phyloP scores from a whole-genome alignment of 1,140 invertebrate genomes.

The Formica exsecta region DNA sequence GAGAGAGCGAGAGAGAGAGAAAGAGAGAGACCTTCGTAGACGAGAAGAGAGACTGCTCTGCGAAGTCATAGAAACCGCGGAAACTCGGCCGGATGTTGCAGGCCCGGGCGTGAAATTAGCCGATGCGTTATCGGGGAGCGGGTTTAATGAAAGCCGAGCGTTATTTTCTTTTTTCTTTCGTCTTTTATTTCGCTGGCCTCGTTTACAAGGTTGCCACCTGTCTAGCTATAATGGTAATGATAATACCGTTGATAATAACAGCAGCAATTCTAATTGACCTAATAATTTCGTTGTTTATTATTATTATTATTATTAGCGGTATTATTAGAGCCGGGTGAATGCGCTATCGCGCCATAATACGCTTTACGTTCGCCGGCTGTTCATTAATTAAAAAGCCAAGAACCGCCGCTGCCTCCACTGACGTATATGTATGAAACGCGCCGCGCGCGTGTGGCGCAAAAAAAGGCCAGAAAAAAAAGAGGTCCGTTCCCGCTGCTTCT shows the following conservation, averaged over 20 bases:
- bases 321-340: conserved; percentile 41
- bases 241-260: conserved; percentile 40
- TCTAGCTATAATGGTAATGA: conserved; percentile 16
- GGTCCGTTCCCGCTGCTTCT: conserved; percentile 23
- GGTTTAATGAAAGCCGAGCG: conserved; percentile 68
- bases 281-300: conserved; percentile 42
- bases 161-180: neutral
- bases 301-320: conserved; percentile 60
- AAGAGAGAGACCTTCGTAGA: neutral
- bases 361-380: conserved; percentile 74
- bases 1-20: neutral
- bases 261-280: conserved; percentile 38
- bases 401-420: conserved; percentile 45
- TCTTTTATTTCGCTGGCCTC: conserved; percentile 28
- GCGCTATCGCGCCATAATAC: neutral
- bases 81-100: conserved; percentile 39
- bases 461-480: neutral
- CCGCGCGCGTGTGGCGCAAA: conserved; percentile 29
- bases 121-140: conserved; percentile 65
- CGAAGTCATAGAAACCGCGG: conserved; percentile 59
- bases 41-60: conserved; percentile 23
- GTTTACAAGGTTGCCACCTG: conserved; percentile 27
- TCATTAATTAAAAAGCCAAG: conserved; percentile 83
- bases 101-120: conserved; percentile 75
- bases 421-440: conserved; percentile 41